Base-by-base conservation (phyloP, 2,797 vertebrate species). In the Cyclopterus lumpus region DNA sequence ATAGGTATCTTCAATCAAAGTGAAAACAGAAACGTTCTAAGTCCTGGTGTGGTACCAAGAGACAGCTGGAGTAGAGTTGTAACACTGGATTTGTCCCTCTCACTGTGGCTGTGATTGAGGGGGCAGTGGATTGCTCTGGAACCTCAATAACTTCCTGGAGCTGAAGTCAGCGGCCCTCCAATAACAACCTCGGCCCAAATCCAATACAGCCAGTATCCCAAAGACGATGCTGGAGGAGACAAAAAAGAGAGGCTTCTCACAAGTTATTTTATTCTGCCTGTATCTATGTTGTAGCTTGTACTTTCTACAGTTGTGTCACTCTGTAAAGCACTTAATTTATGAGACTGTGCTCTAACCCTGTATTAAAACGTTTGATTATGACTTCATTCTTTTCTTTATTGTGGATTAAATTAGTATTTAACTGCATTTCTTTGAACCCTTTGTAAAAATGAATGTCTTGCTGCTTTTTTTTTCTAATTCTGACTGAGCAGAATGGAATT, bases 1-100 rank as follows among this genome's bases (percentile, higher is more conserved):
- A 59, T 83, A 48, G 60, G 66, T 53, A 49, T 78, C 79, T 73
- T 36, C 73, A 82, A 68, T 79, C 36, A 79, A 71, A 81, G 65
- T 61, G 53, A 69, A 64, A 77, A 36, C 67, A 76, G 66, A 62
- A 30, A 40, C 15, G 46, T 46, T 81, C 32, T 49, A 3, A 57
- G 58, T 76, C 54, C 34, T 3, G 0, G 11, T 32, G 34, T 5
- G 26, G 15, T 20, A 58, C 40, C 14, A 8, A 20, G n/a, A 79
- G 60, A 72, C 82, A 86, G 66, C 79, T 85, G 73, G 66, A 78
- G 30, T 8, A 24, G 18, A 24, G 55, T 16, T 69, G 57, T 44
- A 59, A 54, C 0, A 1, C n/a, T 18, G 24, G 55, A 20, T 74
- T 66, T 40, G 18, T 2, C 24, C 62, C 6, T 61, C 67, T 64